Evolutionary conservation across 2,888 invertebrate genomes (phyloP).

Genomic region (Dendrolimus pini): DNA sequence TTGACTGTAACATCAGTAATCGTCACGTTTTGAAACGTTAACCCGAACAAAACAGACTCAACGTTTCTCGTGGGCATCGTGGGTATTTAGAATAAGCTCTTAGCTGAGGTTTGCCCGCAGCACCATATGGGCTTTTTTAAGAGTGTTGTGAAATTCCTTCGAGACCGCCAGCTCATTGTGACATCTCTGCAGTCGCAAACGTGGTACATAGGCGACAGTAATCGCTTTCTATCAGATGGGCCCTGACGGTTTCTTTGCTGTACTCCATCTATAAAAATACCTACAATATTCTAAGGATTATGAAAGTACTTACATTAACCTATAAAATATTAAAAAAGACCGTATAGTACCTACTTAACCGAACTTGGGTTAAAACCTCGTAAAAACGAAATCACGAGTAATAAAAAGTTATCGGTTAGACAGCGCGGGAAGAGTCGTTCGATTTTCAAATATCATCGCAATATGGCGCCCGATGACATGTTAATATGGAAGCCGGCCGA

Average conservation of each 20-base stretch:
- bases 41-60: no score
- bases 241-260: background rate
- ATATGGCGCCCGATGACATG: slow-evolving; percentile 71
- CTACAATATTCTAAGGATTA: background rate
- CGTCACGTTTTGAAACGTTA: no score
- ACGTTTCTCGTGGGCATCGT: no score
- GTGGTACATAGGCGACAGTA: background rate
- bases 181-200: background rate
- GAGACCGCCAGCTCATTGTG: no score
- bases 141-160: no score
- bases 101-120: no score
- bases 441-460: slow-evolving; percentile 61
- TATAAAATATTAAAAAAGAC: background rate
- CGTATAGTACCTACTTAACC: background rate
- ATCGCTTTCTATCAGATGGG: background rate
- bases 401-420: background rate
- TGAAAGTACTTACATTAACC: background rate
- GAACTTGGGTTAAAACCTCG: background rate
- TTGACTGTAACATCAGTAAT: no score
- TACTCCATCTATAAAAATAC: background rate
- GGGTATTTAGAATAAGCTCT: no score
- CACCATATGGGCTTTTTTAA: no score
- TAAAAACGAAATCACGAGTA: background rate
- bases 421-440: slow-evolving; percentile 1
- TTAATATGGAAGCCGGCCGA: slow-evolving; percentile 61